A percentile compares a stretch with the other conserved stretches of the same genome.
phyloP scores from a whole-genome alignment of 2,113 vertebrate species.

The Crotalus horridus region DNA sequence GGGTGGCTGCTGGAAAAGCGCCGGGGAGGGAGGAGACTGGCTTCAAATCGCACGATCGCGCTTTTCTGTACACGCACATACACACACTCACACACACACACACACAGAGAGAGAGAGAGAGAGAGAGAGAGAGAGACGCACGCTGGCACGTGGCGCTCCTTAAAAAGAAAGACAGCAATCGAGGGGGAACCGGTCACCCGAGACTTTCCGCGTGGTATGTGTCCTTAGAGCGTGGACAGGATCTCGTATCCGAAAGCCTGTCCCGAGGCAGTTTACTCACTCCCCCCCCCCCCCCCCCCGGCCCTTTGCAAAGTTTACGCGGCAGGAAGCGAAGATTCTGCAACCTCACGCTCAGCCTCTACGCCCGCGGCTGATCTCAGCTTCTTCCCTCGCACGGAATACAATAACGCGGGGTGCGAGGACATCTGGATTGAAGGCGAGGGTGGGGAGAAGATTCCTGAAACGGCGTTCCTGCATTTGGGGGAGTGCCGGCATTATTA shows the following conservation, averaged over 20 bases:
- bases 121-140: no score
- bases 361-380: background rate
- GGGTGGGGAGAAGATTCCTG: background rate
- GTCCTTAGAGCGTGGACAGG: background rate
- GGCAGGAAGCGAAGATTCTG: background rate
- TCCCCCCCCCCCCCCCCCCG: background rate
- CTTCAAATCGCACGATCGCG: background rate
- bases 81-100: background rate
- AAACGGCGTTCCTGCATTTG: background rate
- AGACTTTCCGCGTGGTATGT: background rate
- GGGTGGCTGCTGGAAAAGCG: slow-evolving; percentile 1
- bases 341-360: background rate
- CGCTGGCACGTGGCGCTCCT: background rate
- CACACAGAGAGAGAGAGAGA: no score
- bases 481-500: background rate
- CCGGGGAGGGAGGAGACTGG: background rate
- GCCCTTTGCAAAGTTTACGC: background rate
- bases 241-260: background rate
- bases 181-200: background rate
- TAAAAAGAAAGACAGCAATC: background rate
- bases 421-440: background rate
- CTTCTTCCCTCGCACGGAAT: background rate
- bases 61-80: background rate
- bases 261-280: no score
- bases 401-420: background rate